These are phyloP conservation scores for Thera britannica DNA, from an alignment of 2,888 invertebrate species.

Conservation along the genomic window DNA sequence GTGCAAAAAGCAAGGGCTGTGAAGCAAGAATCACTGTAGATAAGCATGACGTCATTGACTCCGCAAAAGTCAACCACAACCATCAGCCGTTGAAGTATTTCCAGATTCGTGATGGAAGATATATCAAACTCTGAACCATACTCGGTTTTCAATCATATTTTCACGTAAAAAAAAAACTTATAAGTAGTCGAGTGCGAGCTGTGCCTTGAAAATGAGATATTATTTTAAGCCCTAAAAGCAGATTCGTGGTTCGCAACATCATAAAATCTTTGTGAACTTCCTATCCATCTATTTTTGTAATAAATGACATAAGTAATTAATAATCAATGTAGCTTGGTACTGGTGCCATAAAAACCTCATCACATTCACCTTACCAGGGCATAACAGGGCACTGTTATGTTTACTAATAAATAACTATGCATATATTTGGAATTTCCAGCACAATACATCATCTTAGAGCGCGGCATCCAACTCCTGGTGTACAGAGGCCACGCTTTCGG, in stretches of 20 bases:
- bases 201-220: no score
- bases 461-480: constrained; percentile 10
- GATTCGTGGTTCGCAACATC: no score
- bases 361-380: no score
- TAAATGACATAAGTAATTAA: no score
- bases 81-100: constrained; percentile 24
- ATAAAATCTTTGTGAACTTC: no score
- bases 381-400: neutral
- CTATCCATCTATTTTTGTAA: no score
- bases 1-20: constrained; percentile 19
- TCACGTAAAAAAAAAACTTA: no score
- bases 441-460: constrained; percentile 7
- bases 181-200: no score
- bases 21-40: constrained; percentile 35
- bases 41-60: constrained; percentile 24
- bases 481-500: constrained; percentile 22
- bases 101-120: neutral
- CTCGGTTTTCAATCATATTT: neutral
- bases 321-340: no score
- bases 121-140: neutral
- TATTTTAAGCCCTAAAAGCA: no score
- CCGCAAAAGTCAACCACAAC: constrained; percentile 23
- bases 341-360: no score
- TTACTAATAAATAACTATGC: neutral
- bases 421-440: constrained; percentile 8